These are phyloP conservation scores for Carettochelys insculpta DNA, from an alignment of 2,113 vertebrate genomes.

Conservation along the genomic window DNA sequence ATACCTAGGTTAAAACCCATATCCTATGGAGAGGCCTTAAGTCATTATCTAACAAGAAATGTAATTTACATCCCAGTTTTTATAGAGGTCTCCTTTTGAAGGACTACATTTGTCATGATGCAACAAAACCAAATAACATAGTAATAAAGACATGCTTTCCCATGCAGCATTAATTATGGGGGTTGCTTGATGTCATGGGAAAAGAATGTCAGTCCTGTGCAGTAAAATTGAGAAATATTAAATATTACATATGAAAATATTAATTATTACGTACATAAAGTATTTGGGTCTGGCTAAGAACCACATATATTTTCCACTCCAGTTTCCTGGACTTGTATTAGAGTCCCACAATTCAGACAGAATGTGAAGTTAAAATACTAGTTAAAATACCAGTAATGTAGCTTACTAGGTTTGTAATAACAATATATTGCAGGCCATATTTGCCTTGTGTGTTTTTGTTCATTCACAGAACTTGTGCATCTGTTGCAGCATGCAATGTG, in stretches of 20 bases:
- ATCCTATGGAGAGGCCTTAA: background rate
- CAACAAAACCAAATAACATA: background rate
- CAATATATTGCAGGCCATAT: background rate
- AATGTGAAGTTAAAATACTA: slow-evolving; percentile 16
- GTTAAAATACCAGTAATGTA: too few relatives aligned
- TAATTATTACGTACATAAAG: background rate
- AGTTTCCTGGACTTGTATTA: background rate
- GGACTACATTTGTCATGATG: background rate
- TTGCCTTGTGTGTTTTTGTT: background rate
- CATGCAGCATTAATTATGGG: background rate
- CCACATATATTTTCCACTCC: background rate
- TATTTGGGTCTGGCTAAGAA: background rate
- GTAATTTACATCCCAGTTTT: background rate
- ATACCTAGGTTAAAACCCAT: background rate
- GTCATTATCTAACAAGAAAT: background rate
- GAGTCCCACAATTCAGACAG: background rate
- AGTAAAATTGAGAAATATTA: background rate
- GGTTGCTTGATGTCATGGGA: background rate
- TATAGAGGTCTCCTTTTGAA: background rate
- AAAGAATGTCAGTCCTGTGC: background rate
- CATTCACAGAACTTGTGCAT: background rate
- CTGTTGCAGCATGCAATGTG: background rate
- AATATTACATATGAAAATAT: background rate
- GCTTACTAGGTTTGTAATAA: background rate
- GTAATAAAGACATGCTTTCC: background rate